Conservation (phyloP, 2,888 invertebrate genomes). For the Zygogramma bicolorata region DNA sequence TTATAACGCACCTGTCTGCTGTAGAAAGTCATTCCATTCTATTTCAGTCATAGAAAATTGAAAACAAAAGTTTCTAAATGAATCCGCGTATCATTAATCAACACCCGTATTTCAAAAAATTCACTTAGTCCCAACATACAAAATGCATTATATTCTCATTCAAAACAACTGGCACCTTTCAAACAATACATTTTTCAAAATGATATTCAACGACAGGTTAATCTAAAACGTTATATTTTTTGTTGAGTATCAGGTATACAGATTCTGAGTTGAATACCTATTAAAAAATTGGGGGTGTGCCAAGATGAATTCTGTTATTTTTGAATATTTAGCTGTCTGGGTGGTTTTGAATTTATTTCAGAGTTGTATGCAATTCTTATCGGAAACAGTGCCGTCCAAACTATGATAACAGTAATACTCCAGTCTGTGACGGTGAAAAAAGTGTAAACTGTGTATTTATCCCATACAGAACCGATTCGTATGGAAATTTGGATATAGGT, state of each 20-base stretch:
- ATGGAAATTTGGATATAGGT: no score
- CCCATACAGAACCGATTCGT: no score
- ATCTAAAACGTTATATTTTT: conserved; percentile 21
- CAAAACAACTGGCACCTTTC: conserved; percentile 17
- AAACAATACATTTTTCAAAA: conserved; percentile 14
- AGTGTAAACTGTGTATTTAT: no score
- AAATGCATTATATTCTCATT: conserved; percentile 5
- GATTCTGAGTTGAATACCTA: conserved; percentile 1
- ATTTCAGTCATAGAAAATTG: background rate
- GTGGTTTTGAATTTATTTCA: background rate
- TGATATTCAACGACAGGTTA: conserved; percentile 11
- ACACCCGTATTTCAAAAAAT: conserved; percentile 2
- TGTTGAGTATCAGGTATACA: conserved; percentile 20
- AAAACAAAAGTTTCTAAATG: conserved; percentile 2
- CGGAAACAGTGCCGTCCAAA: background rate
- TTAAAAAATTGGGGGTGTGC: background rate
- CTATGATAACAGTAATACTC: no score
- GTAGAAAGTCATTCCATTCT: background rate
- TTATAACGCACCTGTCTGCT: background rate
- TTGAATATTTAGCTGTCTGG: background rate
- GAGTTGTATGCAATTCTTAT: background rate
- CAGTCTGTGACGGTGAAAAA: no score
- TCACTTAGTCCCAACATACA: conserved; percentile 1
- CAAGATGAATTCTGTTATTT: conserved; percentile 4
- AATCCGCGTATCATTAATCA: background rate